phyloP scores from a whole-genome alignment of 2,797 vertebrate species.

The Otolemur crassicaudatus region DNA sequence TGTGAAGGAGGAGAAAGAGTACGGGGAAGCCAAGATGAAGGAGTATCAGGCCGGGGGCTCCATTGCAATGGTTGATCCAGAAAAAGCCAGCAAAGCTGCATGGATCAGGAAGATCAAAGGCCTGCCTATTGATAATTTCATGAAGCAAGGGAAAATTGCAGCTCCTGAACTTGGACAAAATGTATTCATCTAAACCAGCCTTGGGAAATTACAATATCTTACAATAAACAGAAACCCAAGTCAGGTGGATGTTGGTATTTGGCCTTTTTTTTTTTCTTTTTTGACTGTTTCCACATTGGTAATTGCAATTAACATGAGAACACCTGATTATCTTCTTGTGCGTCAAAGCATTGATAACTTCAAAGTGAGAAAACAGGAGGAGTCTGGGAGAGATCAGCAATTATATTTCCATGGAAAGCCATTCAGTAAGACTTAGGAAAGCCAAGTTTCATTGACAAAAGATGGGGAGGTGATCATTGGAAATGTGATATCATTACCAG shows the following conservation, averaged over 20 bases:
- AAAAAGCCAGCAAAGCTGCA: constrained; percentile 81
- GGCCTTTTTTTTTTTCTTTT: background rate
- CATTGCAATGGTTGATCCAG: constrained; percentile 34
- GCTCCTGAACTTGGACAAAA: constrained; percentile 87
- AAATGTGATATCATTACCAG: background rate
- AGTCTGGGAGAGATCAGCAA: background rate
- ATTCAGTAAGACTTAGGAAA: background rate
- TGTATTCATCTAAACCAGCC: constrained; percentile 83
- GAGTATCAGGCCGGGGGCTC: constrained; percentile 64
- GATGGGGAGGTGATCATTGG: background rate
- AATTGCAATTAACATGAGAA: background rate
- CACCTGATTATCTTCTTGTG: background rate
- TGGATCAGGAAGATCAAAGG: constrained; percentile 87
- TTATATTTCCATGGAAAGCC: background rate
- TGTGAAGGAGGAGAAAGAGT: constrained; percentile 82
- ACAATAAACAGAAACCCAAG: constrained; percentile 43
- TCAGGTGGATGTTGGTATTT: background rate
- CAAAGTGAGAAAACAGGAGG: constrained; percentile 7
- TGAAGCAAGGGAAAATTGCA: constrained; percentile 82
- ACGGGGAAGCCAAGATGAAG: constrained; percentile 63
- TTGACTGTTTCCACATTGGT: background rate
- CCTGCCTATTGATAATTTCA: constrained; percentile 81
- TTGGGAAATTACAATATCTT: constrained; percentile 25
- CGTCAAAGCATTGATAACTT: background rate
- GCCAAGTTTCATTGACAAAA: background rate